Evolutionary conservation across 2,113 vertebrate species (phyloP), one percentile per base, ranked within the genome.

Genomic region (Machaerirhynchus nigripectus): DNA sequence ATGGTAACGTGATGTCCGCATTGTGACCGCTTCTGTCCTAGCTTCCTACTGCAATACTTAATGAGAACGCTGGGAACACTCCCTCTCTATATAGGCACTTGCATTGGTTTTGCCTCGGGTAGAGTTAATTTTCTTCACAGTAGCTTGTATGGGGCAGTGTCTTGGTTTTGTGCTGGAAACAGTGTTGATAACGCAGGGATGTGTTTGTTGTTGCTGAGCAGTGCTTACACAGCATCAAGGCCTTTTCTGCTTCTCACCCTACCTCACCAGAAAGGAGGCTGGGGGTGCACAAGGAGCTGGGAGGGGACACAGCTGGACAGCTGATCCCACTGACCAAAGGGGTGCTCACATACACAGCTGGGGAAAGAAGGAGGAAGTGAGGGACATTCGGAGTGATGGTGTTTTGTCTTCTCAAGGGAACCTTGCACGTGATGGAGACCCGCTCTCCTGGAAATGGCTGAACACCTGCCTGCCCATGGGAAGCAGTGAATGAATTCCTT

Each of bases 361-460:
- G 13, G 23, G 28, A 19, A 60, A 77, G 35, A n/a, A 71, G n/a
- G 30, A 56, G 49, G 14, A 28, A 26, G 19, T 4, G 15, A 21
- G 11, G 47, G 3, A 59, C 0, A 0, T 61, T 68, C 6, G 1
- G 11, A 71, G 26, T 26, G 7, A 44, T 47, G 37, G 12, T 10
- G 11, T 57, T 57, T 83, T 63, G 26, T 79, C 23, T 6, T 31
- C 35, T 35, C 42, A 52, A 57, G 26, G 28, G 30, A 52, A 14
- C 4, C 11, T 49, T 52, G 39, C 1, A 2, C 0, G 0, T 33
- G 23, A 33, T n/a, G 37, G 56, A 57, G 15, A 11, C 37, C 30
- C 31, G 55, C 42, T 69, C 5, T 75, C 78, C 37, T 59, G 73
- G 60, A 40, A 33, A 40, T 46, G 30, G 49, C n/a, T 84, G 49